Evolutionary conservation across 1,140 invertebrate species (phyloP).

Genomic region (Zaprionus camerounensis): DNA sequence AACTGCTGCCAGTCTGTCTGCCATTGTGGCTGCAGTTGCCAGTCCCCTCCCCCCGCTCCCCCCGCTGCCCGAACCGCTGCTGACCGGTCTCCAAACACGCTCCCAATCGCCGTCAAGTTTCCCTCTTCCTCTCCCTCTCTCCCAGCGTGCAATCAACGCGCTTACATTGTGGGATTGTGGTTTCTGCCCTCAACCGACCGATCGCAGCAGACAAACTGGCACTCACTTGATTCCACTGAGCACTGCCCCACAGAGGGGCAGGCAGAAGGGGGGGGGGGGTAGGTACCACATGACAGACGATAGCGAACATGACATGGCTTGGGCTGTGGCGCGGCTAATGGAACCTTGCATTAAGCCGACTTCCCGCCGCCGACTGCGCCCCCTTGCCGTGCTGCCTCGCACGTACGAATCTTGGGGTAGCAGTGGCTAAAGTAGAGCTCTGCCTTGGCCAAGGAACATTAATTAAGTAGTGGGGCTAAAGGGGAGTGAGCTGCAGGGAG

Average conservation of each 20-base stretch:
- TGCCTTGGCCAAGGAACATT: not conserved
- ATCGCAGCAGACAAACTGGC: constrained; percentile 78
- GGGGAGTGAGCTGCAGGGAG: not conserved
- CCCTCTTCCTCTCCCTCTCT: not conserved
- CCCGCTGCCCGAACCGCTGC: constrained; percentile 18
- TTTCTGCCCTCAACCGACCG: constrained; percentile 53
- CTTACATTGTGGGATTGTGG: constrained; percentile 48
- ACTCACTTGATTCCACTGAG: constrained; percentile 80
- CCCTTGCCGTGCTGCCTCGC: constrained; percentile 29
- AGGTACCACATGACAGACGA: constrained; percentile 10
- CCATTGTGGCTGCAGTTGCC: constrained; percentile 42
- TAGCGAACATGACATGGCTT: constrained; percentile 33
- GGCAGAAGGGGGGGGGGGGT: not conserved
- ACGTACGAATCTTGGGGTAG: constrained; percentile 41
- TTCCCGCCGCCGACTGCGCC: constrained; percentile 2
- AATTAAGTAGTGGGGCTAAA: not conserved
- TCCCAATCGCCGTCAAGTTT: constrained; percentile 49
- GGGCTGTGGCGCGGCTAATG: constrained; percentile 60
- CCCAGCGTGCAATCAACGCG: constrained; percentile 49
- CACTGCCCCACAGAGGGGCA: not conserved
- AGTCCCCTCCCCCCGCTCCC: no score
- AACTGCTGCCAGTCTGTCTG: constrained; percentile 55
- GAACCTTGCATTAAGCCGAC: constrained; percentile 67
- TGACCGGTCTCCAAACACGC: constrained; percentile 24
- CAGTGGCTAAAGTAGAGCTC: not conserved